Conservation (phyloP, 2,888 invertebrate species). For the Pseudococcus jackbeardsleyi region DNA sequence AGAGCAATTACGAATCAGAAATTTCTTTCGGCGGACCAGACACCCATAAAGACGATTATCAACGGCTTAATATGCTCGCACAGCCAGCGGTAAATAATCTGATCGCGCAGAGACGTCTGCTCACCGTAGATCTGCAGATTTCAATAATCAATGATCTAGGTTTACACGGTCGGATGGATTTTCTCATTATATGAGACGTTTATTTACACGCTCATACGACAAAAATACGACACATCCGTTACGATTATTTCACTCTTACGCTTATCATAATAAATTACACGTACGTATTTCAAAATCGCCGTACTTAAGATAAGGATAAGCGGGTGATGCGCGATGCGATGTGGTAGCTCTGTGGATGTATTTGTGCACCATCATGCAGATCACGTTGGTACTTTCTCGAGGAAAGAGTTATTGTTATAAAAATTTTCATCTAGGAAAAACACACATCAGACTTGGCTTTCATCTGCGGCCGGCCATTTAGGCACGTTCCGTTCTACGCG, state of each 20-base stretch:
- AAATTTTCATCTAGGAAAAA: constrained; percentile 46
- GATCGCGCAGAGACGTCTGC: not conserved
- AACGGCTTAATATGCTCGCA: not conserved
- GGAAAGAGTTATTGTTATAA: constrained; percentile 36
- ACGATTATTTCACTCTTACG: constrained; percentile 44
- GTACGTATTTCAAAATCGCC: constrained; percentile 4
- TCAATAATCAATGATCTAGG: not conserved
- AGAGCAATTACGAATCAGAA: not conserved
- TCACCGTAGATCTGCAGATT: not conserved
- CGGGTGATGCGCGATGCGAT: not conserved
- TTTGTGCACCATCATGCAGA: constrained; percentile 48
- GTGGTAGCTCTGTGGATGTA: not conserved
- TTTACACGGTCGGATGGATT: constrained; percentile 11
- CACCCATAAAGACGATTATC: not conserved
- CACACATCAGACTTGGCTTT: not conserved
- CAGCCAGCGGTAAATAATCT: not conserved
- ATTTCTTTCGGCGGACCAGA: not conserved
- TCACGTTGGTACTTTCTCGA: constrained; percentile 45
- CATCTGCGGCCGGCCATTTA: not conserved
- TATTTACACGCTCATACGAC: not conserved
- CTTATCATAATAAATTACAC: not conserved
- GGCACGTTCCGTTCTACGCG: not conserved
- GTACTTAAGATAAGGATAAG: not conserved
- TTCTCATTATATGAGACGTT: not conserved
- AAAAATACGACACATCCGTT: not conserved